A percentile compares a stretch with the other conserved stretches of the same genome.
Conservation (phyloP, 2,888 invertebrate species). For the Nezara viridula region DNA sequence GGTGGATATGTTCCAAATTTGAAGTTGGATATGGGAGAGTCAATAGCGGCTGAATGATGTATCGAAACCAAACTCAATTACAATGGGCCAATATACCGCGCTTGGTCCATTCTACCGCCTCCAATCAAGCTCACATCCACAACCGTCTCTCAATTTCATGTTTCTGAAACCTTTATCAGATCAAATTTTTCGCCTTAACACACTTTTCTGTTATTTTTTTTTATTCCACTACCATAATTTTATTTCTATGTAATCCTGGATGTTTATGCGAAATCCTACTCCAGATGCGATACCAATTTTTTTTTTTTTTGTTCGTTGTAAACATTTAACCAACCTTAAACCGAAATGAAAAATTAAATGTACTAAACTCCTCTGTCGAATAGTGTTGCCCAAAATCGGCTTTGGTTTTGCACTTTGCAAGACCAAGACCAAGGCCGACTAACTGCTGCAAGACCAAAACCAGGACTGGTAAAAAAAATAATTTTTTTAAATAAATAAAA, state of each 20-base stretch:
- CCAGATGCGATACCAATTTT: too few species aligned
- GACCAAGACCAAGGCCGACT: too few species aligned
- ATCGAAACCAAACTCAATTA: constrained; percentile 46
- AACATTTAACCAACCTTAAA: too few species aligned
- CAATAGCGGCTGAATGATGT: constrained; percentile 39
- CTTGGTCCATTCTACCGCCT: not conserved
- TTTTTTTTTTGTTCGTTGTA: too few species aligned
- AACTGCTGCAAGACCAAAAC: too few species aligned
- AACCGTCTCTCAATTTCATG: constrained; percentile 20
- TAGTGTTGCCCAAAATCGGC: too few species aligned
- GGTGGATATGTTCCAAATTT: constrained; percentile 22
- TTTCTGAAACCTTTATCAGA: not conserved
- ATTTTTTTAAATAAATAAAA: too few species aligned
- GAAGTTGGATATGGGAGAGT: constrained; percentile 30
- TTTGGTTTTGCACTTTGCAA: too few species aligned
- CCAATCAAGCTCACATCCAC: constrained; percentile 26
- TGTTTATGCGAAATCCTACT: too few species aligned
- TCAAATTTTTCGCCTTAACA: not conserved
- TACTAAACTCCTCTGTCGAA: too few species aligned
- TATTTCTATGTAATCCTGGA: not conserved
- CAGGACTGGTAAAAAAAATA: too few species aligned
- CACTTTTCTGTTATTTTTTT: not conserved
- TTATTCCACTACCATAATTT: not conserved
- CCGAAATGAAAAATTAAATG: too few species aligned
- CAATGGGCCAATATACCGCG: constrained; percentile 37